Conservation (phyloP, 2,888 invertebrate genomes). For the Drosophila ochracea region DNA sequence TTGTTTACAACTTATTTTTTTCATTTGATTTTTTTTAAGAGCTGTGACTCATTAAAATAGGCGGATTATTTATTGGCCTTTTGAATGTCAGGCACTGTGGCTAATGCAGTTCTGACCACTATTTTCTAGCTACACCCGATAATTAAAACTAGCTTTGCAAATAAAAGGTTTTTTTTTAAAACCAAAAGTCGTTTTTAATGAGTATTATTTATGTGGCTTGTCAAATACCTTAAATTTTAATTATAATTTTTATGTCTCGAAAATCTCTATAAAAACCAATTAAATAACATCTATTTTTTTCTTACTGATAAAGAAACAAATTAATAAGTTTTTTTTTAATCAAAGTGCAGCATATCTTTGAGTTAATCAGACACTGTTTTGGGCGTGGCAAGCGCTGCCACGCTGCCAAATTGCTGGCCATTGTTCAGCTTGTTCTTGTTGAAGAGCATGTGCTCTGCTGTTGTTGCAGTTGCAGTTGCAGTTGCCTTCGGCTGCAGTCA, state of each 20-base stretch:
- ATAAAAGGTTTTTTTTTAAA: background rate
- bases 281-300: background rate
- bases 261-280: too few species aligned
- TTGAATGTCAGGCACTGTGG: conserved; percentile 42
- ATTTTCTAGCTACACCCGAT: conserved; percentile 7
- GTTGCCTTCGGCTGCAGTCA: conserved; percentile 10
- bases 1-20: conserved; percentile 9
- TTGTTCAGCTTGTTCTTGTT: conserved; percentile 1
- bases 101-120: conserved; percentile 5
- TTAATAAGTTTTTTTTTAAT: background rate
- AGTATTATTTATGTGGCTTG: background rate
- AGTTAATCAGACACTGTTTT: background rate
- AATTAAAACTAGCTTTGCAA: background rate
- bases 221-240: background rate
- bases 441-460: conserved; percentile 29
- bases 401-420: conserved; percentile 17
- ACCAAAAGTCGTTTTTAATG: background rate
- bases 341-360: background rate
- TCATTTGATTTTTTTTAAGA: conserved; percentile 24
- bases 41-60: conserved; percentile 50
- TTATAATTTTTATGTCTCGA: background rate
- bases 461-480: conserved; percentile 9
- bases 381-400: conserved; percentile 32
- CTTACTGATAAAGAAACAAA: background rate
- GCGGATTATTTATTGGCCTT: conserved; percentile 57